Conservation (phyloP, 92 coral and sea anemone species). For the Bergia sp. region DNA sequence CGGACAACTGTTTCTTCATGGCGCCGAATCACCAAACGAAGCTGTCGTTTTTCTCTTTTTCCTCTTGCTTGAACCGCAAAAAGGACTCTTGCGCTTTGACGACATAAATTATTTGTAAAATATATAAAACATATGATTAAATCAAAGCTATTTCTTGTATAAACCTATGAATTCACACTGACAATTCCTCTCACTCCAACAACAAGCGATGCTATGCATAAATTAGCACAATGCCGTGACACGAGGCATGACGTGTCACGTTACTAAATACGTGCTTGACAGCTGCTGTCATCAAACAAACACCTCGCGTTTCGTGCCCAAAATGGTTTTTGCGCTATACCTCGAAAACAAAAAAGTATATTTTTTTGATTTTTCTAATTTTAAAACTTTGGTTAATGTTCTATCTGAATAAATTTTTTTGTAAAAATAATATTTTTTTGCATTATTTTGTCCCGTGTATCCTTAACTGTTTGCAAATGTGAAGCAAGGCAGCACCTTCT, state of each 20-base stretch:
- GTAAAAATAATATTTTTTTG: background rate
- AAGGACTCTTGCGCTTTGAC: slow-evolving; percentile 14
- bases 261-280: background rate
- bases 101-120: slow-evolving; percentile 12
- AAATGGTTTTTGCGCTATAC: background rate
- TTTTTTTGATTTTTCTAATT: background rate
- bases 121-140: background rate
- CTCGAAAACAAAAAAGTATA: slow-evolving; percentile 1
- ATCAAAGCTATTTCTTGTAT: background rate
- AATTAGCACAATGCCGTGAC: background rate
- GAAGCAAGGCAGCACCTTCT: no score
- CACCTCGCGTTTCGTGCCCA: slow-evolving; percentile 9
- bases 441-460: slow-evolving; percentile 13
- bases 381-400: slow-evolving; percentile 7
- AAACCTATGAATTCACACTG: background rate
- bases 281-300: slow-evolving; percentile 4
- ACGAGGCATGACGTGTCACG: background rate
- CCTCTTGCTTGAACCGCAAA: slow-evolving; percentile 9
- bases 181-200: slow-evolving; percentile 3
- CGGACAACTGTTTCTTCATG: background rate
- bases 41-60: background rate
- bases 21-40: background rate
- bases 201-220: background rate
- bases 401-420: slow-evolving; percentile 6
- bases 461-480: background rate